phyloP scores from a whole-genome alignment of 2,113 vertebrate species.

The Zapornia atra region DNA sequence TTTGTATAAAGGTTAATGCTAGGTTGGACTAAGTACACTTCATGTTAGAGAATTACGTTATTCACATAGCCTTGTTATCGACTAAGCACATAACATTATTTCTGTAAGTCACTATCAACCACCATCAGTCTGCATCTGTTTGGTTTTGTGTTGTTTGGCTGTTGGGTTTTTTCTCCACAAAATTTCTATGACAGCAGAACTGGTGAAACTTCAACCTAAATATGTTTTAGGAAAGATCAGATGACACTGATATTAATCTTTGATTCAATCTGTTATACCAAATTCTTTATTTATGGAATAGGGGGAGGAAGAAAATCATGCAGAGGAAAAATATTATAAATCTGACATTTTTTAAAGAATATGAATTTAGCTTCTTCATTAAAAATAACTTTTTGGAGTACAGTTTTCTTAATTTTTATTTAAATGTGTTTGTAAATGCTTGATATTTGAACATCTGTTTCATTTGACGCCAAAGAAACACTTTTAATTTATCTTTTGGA shows the following conservation, averaged over 20 bases:
- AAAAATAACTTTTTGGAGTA: not conserved
- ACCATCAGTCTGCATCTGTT: not conserved
- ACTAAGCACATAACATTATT: not conserved
- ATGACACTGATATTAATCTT: not conserved
- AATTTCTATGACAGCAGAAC: not conserved
- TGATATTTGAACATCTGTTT: not conserved
- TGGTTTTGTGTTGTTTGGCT: not conserved
- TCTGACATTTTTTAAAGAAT: not conserved
- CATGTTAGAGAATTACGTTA: not conserved
- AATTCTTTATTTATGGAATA: not conserved
- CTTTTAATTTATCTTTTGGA: not conserved
- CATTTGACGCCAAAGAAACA: not conserved
- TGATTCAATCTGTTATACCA: not conserved
- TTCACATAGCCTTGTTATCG: not conserved
- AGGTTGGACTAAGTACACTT: not conserved
- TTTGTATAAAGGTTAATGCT: not conserved
- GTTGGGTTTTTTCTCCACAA: too few relatives aligned
- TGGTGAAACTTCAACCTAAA: not conserved
- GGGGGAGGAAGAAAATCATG: not conserved
- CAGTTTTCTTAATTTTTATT: not conserved
- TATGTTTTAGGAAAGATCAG: not conserved
- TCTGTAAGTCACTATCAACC: not conserved
- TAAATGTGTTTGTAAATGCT: not conserved
- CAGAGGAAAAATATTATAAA: not conserved
- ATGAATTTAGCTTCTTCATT: not conserved